A percentile compares a stretch with the other conserved stretches of the same genome.
phyloP scores from a whole-genome alignment of 1,140 invertebrate species.

The Rhyzopertha dominica region DNA sequence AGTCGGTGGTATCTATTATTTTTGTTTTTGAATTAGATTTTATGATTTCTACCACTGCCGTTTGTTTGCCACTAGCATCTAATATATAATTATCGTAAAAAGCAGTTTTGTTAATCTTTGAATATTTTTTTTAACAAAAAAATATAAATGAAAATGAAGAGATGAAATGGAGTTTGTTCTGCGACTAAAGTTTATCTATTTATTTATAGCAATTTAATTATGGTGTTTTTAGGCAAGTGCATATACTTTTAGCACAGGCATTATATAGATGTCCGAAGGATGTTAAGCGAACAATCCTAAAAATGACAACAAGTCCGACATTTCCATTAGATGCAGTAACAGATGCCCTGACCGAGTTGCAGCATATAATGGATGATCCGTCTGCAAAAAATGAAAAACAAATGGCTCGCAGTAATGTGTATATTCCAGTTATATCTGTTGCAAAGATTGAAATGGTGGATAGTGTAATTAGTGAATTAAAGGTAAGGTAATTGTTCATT shows the following conservation, averaged over 20 bases:
- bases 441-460: conserved; percentile 27
- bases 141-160: too few species aligned
- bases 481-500: conserved; percentile 21
- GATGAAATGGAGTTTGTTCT: too few species aligned
- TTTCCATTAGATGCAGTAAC: conserved; percentile 48
- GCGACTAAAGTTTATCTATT: too few species aligned
- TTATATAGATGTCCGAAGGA: conserved; percentile 47
- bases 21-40: too few species aligned
- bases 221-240: conserved; percentile 41
- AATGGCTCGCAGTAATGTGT: conserved; percentile 12
- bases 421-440: conserved; percentile 24
- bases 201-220: background rate
- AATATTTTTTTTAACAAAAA: too few species aligned
- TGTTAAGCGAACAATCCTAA: conserved; percentile 49
- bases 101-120: too few species aligned
- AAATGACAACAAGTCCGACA: conserved; percentile 43
- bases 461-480: conserved; percentile 26
- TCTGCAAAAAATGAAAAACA: background rate
- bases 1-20: too few species aligned
- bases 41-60: too few species aligned
- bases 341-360: conserved; percentile 47
- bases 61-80: too few species aligned
- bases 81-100: too few species aligned
- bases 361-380: conserved; percentile 30
- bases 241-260: conserved; percentile 50